These are phyloP conservation scores for Eulithis prunata DNA, from an alignment of 2,888 invertebrate genomes.

Conservation along the genomic window DNA sequence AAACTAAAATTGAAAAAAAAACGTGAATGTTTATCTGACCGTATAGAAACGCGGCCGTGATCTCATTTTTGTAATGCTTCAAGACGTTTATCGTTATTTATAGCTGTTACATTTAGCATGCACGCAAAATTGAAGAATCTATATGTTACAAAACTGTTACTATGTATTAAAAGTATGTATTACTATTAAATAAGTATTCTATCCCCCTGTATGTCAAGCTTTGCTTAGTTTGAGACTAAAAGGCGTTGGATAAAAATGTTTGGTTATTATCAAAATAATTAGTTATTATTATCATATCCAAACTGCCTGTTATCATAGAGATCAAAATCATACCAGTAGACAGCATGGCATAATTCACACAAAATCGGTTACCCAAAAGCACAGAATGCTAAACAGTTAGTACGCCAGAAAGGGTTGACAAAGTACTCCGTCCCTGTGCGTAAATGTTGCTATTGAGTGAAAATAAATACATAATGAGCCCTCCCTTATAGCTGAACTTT, in stretches of 20 bases:
- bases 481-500: constrained; percentile 50
- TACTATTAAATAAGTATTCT: no score
- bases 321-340: not conserved
- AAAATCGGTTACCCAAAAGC: constrained; percentile 12
- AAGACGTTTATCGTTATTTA: constrained; percentile 42
- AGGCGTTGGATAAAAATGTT: no score
- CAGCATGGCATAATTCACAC: not conserved
- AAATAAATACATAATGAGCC: constrained; percentile 74
- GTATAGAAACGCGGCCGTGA: constrained; percentile 58
- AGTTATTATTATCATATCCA: no score
- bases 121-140: constrained; percentile 20
- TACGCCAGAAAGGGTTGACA: constrained; percentile 51
- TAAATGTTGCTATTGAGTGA: constrained; percentile 68
- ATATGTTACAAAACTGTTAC: not conserved
- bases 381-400: constrained; percentile 18
- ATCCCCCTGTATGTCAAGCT: no score
- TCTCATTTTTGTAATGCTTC: constrained; percentile 56
- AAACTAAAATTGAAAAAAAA: constrained; percentile 42
- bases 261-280: no score
- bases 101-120: constrained; percentile 39
- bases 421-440: constrained; percentile 50
- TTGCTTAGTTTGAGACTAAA: no score
- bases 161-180: no score
- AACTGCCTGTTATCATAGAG: not conserved
- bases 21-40: constrained; percentile 52